These are phyloP conservation scores for Hyles lineata DNA, from an alignment of 2,888 invertebrate genomes.

Conservation along the genomic window DNA sequence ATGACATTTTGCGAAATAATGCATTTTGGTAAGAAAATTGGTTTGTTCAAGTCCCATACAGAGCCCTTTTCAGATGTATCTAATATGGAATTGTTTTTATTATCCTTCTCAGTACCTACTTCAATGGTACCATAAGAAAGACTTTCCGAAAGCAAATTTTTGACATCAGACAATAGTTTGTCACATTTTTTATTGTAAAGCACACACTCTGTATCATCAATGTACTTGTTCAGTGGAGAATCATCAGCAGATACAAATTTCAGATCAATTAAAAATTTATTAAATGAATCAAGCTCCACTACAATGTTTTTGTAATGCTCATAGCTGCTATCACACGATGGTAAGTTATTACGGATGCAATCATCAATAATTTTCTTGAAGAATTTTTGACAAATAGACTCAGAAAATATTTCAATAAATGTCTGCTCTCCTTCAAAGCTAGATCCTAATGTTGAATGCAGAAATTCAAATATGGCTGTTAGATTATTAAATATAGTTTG, in stretches of 20 bases:
- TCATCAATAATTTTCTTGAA: constrained; percentile 77
- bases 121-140: constrained; percentile 65
- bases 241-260: constrained; percentile 69
- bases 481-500: constrained; percentile 77
- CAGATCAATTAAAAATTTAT: constrained; percentile 76
- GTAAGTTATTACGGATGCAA: constrained; percentile 73
- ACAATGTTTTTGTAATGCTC: constrained; percentile 73
- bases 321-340: constrained; percentile 73
- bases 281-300: constrained; percentile 73
- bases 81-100: constrained; percentile 59
- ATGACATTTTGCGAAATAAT: constrained; percentile 74
- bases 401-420: constrained; percentile 74
- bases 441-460: constrained; percentile 73
- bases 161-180: constrained; percentile 70
- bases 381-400: constrained; percentile 70
- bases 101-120: constrained; percentile 57
- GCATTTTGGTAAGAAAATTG: constrained; percentile 75
- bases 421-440: constrained; percentile 70
- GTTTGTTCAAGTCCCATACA: constrained; percentile 66
- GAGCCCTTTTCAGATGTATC: constrained; percentile 58
- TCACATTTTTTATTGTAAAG: constrained; percentile 79
- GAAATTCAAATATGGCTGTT: constrained; percentile 77
- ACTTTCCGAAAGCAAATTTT: constrained; percentile 66
- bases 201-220: constrained; percentile 74
- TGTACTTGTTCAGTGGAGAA: constrained; percentile 75